A percentile compares a stretch with the other conserved stretches of the same genome.
Conservation (phyloP, 2,113 vertebrate species). For the Ophthalmolycus amberensis region DNA sequence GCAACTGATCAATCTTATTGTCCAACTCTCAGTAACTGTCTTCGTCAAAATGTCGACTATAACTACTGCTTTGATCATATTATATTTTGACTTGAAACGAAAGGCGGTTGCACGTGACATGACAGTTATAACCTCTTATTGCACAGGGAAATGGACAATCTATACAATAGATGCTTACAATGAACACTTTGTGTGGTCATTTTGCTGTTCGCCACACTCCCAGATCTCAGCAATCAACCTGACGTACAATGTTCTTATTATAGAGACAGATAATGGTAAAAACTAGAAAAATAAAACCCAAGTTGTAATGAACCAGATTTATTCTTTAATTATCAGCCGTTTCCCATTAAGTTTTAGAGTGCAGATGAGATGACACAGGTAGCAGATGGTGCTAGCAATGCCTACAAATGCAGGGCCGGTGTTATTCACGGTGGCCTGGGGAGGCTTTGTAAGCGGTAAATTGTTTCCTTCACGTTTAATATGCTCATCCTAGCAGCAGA, state of each 20-base stretch:
- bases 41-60: background rate
- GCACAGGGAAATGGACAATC: background rate
- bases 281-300: background rate
- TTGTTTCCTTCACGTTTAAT: slow-evolving; percentile 61
- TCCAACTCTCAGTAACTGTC: background rate
- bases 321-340: background rate
- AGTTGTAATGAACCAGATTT: slow-evolving; percentile 16
- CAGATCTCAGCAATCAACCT: background rate
- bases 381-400: slow-evolving; percentile 44
- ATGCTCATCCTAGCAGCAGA: slow-evolving; percentile 65
- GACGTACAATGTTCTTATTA: background rate
- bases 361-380: slow-evolving; percentile 24
- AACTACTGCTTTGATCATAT: background rate
- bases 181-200: too few relatives aligned
- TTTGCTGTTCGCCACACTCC: background rate
- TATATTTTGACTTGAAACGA: background rate
- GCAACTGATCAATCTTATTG: background rate
- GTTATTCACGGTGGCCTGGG: slow-evolving; percentile 27
- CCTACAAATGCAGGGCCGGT: slow-evolving; percentile 2
- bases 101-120: background rate
- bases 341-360: slow-evolving; percentile 4
- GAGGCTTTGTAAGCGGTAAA: slow-evolving; percentile 57
- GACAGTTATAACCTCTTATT: background rate
- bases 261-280: background rate
- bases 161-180: background rate